Evolutionary conservation across 2,888 invertebrate genomes (phyloP), one percentile per base, ranked within the genome.

Genomic region (Trissoscelio sp.): DNA sequence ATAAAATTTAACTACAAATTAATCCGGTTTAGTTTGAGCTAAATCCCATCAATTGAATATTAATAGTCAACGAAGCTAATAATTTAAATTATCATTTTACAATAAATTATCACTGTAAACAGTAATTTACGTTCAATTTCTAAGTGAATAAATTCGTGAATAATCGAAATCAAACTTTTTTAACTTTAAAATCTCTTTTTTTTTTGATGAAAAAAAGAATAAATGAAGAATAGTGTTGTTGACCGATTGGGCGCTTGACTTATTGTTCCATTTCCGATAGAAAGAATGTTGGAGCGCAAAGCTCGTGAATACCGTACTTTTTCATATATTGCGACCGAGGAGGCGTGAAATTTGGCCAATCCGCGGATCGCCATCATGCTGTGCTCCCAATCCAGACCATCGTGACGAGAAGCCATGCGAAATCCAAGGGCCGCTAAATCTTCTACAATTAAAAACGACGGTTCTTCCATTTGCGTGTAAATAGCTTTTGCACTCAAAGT

Each of bases 351-450:
- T 83, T 91, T 92, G 1, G 93, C 94, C 86, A 94, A 86, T 86
- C 93, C 93, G 70, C 90, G 89, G 0, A 94, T 84, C 6, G 93
- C 92, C 34, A 93, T 83, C 44, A 92, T 85, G 75, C 92, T 92
- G 85, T 94, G 94, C 11, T 91, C 89, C 48, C 92, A 91, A 87
- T 94, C 93, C 24, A 94, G 91, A n/a, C 94, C 94, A 67, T 87
- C 86, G 81, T 92, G 92, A 46, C 94, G 91, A 82, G 92, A 92
- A 18, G 92, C 92, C 91, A 94, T 92, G 78, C 92, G 91, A 84
- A 92, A 94, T 31, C 93, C 93, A 58, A 92, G 88, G 57, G 92
- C 91, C n/a, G 92, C 92, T 42, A 94, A 89, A 86, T 94, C 94
- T 84, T 94, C 93, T 39, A 94, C 87, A 1, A 94, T 88, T 37